phyloP scores from a whole-genome alignment of 1,140 invertebrate genomes.

The Stenopsyche tienmushanensis region DNA sequence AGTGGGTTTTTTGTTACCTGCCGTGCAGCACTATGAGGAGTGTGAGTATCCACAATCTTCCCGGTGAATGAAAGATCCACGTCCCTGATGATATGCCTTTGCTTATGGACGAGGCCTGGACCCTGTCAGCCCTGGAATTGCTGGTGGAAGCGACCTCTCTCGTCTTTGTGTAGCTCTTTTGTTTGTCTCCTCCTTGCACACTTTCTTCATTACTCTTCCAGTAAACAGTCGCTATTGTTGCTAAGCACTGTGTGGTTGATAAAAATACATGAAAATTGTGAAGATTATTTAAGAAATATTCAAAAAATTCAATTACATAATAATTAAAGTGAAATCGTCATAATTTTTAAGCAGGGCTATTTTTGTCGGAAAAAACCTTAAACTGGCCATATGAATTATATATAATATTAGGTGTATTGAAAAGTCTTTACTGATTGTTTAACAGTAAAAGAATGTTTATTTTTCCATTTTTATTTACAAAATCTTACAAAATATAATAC shows the following conservation, averaged over 20 bases:
- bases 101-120: constrained; percentile 50
- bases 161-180: constrained; percentile 52
- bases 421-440: too few relatives aligned
- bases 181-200: constrained; percentile 60
- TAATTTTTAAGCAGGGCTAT: too few relatives aligned
- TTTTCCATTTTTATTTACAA: too few relatives aligned
- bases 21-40: constrained; percentile 33
- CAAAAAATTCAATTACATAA: too few relatives aligned
- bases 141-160: constrained; percentile 49
- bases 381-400: too few relatives aligned
- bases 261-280: constrained; percentile 2
- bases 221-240: constrained; percentile 81
- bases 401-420: too few relatives aligned
- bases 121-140: constrained; percentile 51
- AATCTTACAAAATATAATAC: too few relatives aligned
- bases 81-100: constrained; percentile 41
- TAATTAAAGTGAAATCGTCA: too few relatives aligned
- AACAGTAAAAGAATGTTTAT: too few relatives aligned
- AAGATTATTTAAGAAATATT: too few relatives aligned
- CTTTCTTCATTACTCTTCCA: constrained; percentile 81
- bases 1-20: constrained; percentile 34
- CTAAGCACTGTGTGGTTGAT: constrained; percentile 64
- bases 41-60: constrained; percentile 34
- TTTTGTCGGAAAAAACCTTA: too few relatives aligned
- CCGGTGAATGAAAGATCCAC: constrained; percentile 32